phyloP scores from a whole-genome alignment of 2,888 invertebrate genomes.

The Oligia latruncula region DNA sequence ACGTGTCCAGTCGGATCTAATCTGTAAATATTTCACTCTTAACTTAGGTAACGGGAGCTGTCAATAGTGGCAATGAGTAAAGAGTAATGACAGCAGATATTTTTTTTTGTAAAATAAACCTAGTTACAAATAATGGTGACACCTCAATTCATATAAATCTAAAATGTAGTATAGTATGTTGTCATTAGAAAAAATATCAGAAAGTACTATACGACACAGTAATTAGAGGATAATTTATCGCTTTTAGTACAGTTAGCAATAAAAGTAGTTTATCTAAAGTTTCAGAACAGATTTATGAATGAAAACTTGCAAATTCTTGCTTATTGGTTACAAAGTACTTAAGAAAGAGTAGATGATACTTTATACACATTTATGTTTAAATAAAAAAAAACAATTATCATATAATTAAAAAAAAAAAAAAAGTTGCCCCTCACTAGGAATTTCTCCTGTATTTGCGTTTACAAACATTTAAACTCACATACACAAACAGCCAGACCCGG shows the following conservation, averaged over 20 bases:
- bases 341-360: background rate
- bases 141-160: constrained; percentile 4
- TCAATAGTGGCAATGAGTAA: too few species aligned
- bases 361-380: background rate
- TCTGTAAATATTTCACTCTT: too few species aligned
- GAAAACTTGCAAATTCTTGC: background rate
- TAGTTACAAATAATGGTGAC: background rate
- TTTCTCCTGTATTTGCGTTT: too few species aligned
- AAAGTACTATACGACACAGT: background rate
- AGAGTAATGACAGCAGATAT: too few species aligned
- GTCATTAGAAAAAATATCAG: constrained; percentile 6
- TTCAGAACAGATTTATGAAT: background rate
- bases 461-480: too few species aligned
- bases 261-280: background rate
- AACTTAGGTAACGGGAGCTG: too few species aligned
- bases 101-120: too few species aligned
- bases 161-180: constrained; percentile 1
- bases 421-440: too few species aligned
- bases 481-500: too few species aligned
- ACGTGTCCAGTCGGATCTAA: too few species aligned
- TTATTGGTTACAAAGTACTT: background rate
- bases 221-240: background rate
- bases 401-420: too few species aligned
- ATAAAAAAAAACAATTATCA: background rate
- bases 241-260: background rate